A percentile compares a stretch with the other conserved stretches of the same genome.
These are phyloP conservation scores for Micrasema minimum DNA, from an alignment of 1,140 invertebrate genomes.

Conservation along the genomic window DNA sequence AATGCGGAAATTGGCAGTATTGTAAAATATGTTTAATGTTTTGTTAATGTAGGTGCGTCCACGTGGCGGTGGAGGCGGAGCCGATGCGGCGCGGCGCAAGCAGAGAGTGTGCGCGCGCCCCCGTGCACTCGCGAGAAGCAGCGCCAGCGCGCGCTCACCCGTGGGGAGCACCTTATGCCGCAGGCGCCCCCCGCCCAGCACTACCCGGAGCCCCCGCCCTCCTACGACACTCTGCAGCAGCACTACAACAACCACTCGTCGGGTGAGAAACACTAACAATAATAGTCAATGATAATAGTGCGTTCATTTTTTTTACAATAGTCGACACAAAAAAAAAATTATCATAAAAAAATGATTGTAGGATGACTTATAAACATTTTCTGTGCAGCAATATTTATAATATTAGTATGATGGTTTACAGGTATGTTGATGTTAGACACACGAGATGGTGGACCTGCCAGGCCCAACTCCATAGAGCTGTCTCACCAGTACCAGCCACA, in stretches of 20 bases:
- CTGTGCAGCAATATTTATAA: too few species aligned
- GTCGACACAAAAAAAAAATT: neutral
- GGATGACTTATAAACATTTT: too few species aligned
- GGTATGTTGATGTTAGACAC: conserved; percentile 61
- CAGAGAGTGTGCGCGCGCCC: conserved; percentile 84
- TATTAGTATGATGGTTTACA: too few species aligned
- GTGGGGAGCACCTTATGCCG: conserved; percentile 87
- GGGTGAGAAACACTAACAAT: neutral
- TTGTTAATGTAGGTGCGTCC: conserved; percentile 38
- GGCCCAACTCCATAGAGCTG: conserved; percentile 65
- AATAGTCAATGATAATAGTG: neutral
- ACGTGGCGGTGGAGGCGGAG: conserved; percentile 43
- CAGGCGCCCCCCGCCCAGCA: conserved; percentile 56
- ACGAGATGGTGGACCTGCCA: conserved; percentile 58
- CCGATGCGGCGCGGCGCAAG: conserved; percentile 74
- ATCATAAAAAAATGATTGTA: too few species aligned
- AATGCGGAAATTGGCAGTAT: too few species aligned
- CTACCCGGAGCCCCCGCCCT: conserved; percentile 46
- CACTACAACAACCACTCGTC: conserved; percentile 37
- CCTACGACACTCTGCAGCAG: conserved; percentile 9
- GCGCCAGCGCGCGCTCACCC: conserved; percentile 82
- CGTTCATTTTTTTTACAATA: neutral
- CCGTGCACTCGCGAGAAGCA: conserved; percentile 89
- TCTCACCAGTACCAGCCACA: conserved; percentile 62
- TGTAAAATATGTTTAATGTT: too few species aligned